Evolutionary conservation across 2,113 vertebrate genomes (phyloP).

Genomic region (Oophaga pumilio): DNA sequence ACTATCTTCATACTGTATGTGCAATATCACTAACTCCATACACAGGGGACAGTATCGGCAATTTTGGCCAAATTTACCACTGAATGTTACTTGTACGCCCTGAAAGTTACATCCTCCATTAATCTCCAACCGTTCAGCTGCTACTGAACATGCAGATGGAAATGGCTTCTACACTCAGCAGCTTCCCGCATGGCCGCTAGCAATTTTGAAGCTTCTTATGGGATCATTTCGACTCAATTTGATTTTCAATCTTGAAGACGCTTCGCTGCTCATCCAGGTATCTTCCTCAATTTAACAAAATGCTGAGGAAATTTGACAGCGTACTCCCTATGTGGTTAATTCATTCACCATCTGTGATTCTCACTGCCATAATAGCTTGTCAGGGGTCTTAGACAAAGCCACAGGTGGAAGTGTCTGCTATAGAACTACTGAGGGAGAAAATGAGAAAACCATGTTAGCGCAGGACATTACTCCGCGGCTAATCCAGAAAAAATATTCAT

Average conservation of each 20-base stretch:
- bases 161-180: neutral
- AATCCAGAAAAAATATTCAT: conserved; percentile 9
- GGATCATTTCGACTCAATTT: neutral
- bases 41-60: neutral
- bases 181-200: neutral
- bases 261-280: neutral
- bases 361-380: conserved; percentile 6
- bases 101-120: neutral
- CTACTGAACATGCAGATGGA: neutral
- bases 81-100: neutral
- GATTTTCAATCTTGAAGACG: neutral
- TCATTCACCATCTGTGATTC: conserved; percentile 5
- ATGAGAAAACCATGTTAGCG: neutral
- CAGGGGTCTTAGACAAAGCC: neutral
- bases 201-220: neutral
- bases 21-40: neutral
- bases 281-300: conserved; percentile 1
- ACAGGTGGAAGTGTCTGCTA: conserved; percentile 9
- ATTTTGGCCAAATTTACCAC: neutral
- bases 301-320: neutral
- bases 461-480: neutral
- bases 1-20: neutral
- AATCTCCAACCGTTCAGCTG: neutral
- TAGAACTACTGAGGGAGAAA: neutral
- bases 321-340: neutral